Evolutionary conservation across 2,113 vertebrate species (phyloP).

Genomic region (Leptodactylus fuscus): DNA sequence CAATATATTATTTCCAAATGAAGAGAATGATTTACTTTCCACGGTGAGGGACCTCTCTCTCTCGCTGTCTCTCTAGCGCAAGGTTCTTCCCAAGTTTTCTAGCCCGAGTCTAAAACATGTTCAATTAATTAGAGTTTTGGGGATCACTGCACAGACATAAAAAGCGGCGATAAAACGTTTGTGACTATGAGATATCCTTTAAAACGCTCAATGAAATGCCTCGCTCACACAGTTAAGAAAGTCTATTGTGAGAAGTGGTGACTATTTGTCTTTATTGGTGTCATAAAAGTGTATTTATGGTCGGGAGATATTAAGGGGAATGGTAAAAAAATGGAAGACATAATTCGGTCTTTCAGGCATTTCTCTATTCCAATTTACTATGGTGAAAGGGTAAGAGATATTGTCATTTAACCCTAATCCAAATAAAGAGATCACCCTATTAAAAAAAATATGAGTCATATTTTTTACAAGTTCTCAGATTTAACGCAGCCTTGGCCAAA

Average conservation of each 20-base stretch:
- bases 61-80: background rate
- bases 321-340: conserved; percentile 74
- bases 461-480: conserved; percentile 71
- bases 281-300: conserved; percentile 76
- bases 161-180: conserved; percentile 63
- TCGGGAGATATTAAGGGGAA: conserved; percentile 75
- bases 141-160: conserved; percentile 65
- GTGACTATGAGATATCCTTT: conserved; percentile 63
- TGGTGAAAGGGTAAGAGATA: conserved; percentile 70
- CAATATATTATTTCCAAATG: conserved; percentile 37
- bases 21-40: background rate
- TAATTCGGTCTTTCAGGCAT: conserved; percentile 74
- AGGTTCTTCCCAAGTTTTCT: conserved; percentile 31
- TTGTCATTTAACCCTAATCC: conserved; percentile 75
- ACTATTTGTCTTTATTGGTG: conserved; percentile 72
- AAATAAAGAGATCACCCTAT: conserved; percentile 74
- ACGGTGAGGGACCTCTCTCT: background rate
- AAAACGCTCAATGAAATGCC: conserved; percentile 65
- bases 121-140: conserved; percentile 74
- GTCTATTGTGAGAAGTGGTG: conserved; percentile 70
- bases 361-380: conserved; percentile 64
- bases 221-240: conserved; percentile 69
- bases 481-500: conserved; percentile 70
- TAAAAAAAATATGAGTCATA: conserved; percentile 68
- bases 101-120: conserved; percentile 2